phyloP scores from a whole-genome alignment of 2,797 vertebrate species.

The Enteromius paludinosus region DNA sequence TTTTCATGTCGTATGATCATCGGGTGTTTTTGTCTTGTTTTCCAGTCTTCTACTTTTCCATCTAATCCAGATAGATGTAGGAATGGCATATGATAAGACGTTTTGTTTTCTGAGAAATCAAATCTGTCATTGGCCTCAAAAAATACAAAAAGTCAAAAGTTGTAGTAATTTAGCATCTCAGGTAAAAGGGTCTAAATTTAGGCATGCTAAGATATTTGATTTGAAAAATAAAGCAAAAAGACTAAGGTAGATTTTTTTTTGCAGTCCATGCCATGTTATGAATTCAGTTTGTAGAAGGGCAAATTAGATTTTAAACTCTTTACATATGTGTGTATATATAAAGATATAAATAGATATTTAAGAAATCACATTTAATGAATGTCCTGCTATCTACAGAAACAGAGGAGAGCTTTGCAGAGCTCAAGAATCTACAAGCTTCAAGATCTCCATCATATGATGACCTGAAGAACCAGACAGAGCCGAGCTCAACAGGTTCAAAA shows the following conservation, averaged over 20 bases:
- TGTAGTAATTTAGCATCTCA: background rate
- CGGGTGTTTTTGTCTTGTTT: background rate
- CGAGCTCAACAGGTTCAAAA: conserved; percentile 57
- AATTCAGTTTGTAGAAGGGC: background rate
- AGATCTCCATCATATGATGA: conserved; percentile 58
- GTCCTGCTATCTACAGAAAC: conserved; percentile 54
- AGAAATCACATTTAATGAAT: conserved; percentile 5
- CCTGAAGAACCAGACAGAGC: conserved; percentile 41
- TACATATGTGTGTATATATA: too few species aligned
- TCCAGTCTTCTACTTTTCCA: background rate
- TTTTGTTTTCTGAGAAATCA: background rate
- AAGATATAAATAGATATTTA: background rate
- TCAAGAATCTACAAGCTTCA: conserved; percentile 56
- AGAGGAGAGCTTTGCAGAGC: conserved; percentile 57
- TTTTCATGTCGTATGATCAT: background rate
- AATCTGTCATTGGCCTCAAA: background rate
- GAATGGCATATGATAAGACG: background rate
- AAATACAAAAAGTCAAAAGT: background rate
- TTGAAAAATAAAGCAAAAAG: background rate
- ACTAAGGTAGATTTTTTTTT: background rate
- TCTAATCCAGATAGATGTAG: background rate
- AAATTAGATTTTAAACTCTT: background rate
- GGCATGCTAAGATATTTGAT: background rate
- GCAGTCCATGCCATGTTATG: background rate
- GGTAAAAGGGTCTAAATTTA: background rate